Base-by-base conservation (phyloP, 2,888 invertebrate genomes). In the Saturnia pavonia region DNA sequence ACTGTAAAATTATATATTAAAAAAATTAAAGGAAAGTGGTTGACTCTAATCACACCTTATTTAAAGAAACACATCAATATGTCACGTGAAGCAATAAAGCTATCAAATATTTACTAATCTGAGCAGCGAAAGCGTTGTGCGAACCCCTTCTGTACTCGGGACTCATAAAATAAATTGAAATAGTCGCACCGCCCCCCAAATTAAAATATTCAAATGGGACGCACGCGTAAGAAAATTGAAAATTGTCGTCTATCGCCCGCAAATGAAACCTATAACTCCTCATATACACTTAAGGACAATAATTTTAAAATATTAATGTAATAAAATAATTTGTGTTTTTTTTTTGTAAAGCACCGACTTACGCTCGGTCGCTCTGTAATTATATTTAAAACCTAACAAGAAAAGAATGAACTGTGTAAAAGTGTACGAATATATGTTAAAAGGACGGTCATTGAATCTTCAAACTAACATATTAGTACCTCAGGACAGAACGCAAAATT, bases 211-310 rank as follows among this genome's bases (percentile, higher is more conserved):
- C 93, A 94, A 94, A 94, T 94, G 94, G 93, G 92, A 92, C 92
- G 94, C 94, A 94, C 94, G 94, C 94, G 94, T 91, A 94, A 94
- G 94, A 94, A 94, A 94, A 94, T 94, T 94, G 94, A 94, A 94
- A 93, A 94, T 94, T 94, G 94, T 94, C 94, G 94, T 94, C 94
- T 93, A 93, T 93, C 88, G 93, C 91, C 94, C 94, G 89, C 94
- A 94, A 94, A 94, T 94, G 94, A 94, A 93, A 94, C 94, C 93
- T 92, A 94, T 94, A 94, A 94, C 93, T 94, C 86, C 86, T 88
- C 85, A 85, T 85, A 84, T 92, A 91, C 89, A 93, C 85, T 86
- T 75, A 74, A 70, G 75, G 87, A 78, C 90, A 84, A 78, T 48
- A 25, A 67, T 45, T 67, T 67, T 45, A 25, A n/a, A 67, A 45